Conservation (phyloP, 2,888 invertebrate species). For the Perithous albicinctus region DNA sequence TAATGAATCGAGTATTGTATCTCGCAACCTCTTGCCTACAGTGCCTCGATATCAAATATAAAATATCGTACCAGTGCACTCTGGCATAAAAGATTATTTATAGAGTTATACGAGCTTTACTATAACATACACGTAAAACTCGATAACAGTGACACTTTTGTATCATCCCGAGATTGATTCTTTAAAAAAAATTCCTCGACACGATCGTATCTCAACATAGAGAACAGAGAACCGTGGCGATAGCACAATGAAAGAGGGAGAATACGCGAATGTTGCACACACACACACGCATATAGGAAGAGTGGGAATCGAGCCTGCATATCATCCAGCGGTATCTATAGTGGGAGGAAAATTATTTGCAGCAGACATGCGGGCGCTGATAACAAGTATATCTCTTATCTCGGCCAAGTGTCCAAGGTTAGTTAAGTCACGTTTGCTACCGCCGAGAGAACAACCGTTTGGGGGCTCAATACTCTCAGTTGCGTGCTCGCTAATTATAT, state of each 20-base stretch:
- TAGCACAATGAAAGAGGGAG: background rate
- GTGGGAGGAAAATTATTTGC: conserved; percentile 42
- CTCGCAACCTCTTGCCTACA: background rate
- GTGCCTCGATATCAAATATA: background rate
- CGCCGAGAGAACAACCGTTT: background rate
- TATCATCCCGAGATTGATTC: conserved; percentile 15
- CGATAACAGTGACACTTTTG: conserved; percentile 15
- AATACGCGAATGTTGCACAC: background rate
- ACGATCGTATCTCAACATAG: conserved; percentile 9
- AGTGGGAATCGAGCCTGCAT: conserved; percentile 11
- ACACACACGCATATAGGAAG: background rate
- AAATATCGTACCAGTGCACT: conserved; percentile 2
- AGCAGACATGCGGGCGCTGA: conserved; percentile 56
- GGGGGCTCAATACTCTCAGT: background rate
- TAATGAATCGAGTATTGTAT: background rate
- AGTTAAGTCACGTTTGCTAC: conserved; percentile 15
- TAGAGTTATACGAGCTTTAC: conserved; percentile 7
- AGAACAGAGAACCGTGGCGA: background rate
- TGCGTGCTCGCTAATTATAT: background rate
- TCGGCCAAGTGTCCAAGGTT: conserved; percentile 22
- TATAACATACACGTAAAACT: background rate
- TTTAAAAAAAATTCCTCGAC: background rate
- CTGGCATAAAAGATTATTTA: conserved; percentile 7
- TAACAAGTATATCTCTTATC: conserved; percentile 41
- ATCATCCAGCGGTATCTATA: conserved; percentile 30